Base-by-base conservation (phyloP, 1,140 invertebrate species). In the Portunus trituberculatus region DNA sequence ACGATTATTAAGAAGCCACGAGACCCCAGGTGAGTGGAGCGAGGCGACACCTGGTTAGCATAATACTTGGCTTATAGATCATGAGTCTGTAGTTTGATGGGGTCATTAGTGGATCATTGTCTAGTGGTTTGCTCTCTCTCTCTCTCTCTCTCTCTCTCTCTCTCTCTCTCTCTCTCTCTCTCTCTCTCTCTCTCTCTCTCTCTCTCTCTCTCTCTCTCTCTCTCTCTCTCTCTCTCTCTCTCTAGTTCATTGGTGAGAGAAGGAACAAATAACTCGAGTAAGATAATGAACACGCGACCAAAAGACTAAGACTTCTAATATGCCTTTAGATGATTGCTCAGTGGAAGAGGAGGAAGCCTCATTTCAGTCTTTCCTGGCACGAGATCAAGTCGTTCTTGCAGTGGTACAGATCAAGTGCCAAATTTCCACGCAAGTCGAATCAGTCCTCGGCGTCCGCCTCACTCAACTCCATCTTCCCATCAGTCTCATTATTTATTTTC, bases 171-270 rank as follows among this genome's bases (percentile, higher is more conserved):
- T 86, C 32, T 39, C 83, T 86, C 32, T 86, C 32, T 86, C 32
- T 29, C 83, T 86, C 28, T 39, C 83, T 39, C 28, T 39, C 83
- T 39, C 83, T 39, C 83, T 86, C 83, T 86, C 83, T 86, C 83
- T 86, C 83, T 86, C 83, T 86, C 83, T 86, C 83, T 86, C 83
- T 86, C 83, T 86, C 83, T 86, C 83, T 86, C 83, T 86, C 4
- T 86, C 83, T 25, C 3, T 86, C 83, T 86, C 83, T 86, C 83
- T 3, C 28, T 84, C 83, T 32, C 31, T n/a, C 31, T 84, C 83
- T 86, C 28, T 12, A 39, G 39, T 39, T 1, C 39, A 39, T 39
- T 6, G 39, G 39, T 39, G 39, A 39, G 39, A 39, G 39, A 6
- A 39, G 39, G 39, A 39, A 6, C 39, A 39, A 39, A 39, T 39